A percentile compares a stretch with the other conserved stretches of the same genome.
These are phyloP conservation scores for Paramormyrops hopkinsi DNA, from an alignment of 2,797 vertebrate genomes.

Conservation along the genomic window DNA sequence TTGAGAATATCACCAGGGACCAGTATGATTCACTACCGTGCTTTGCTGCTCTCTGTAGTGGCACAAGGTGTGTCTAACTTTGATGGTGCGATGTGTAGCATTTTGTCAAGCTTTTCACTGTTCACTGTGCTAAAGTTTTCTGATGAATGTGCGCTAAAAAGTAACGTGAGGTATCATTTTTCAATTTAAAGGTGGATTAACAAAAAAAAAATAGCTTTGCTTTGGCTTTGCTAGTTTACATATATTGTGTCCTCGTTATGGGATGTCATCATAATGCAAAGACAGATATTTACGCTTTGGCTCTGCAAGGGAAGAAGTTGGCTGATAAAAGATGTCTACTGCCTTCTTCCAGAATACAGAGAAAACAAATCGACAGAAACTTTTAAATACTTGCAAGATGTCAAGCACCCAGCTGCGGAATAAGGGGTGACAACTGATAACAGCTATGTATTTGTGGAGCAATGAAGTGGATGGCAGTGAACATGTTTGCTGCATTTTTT, in stretches of 20 bases:
- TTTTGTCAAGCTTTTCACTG: background rate
- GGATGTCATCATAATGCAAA: background rate
- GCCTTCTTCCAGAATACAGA: background rate
- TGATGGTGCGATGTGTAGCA: background rate
- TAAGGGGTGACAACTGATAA: slow-evolving; percentile 7
- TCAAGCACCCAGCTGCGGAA: background rate
- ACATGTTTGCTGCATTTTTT: slow-evolving; percentile 22
- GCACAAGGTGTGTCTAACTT: background rate
- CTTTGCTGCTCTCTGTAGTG: background rate
- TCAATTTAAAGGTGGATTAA: background rate
- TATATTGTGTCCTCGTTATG: background rate
- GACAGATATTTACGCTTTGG: background rate
- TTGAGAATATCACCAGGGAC: background rate
- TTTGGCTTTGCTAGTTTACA: background rate
- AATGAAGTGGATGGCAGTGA: slow-evolving; percentile 31
- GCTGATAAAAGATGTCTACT: background rate
- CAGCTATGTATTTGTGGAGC: slow-evolving; percentile 29
- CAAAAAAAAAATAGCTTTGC: background rate
- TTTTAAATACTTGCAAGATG: background rate
- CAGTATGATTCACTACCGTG: background rate
- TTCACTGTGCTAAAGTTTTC: background rate
- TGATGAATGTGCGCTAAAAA: background rate
- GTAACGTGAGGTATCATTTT: background rate
- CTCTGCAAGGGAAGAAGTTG: background rate
- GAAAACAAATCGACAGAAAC: background rate